These are phyloP conservation scores for Drosophila ogumai DNA, from an alignment of 1,140 invertebrate species.

Conservation along the genomic window DNA sequence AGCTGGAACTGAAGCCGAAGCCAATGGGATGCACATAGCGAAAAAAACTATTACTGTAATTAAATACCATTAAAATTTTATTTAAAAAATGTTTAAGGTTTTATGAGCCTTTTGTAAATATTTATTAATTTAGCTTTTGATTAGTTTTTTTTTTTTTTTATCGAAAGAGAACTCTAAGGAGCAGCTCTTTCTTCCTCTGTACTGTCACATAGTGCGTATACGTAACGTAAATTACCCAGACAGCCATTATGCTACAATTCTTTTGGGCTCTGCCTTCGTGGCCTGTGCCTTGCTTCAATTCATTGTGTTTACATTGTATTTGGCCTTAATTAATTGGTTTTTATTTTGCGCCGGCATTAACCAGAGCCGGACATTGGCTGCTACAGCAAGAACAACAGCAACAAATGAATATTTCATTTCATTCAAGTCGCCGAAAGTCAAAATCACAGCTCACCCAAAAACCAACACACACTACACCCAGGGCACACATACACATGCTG, in stretches of 20 bases:
- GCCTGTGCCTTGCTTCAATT: conserved; percentile 38
- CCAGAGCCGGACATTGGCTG: conserved; percentile 16
- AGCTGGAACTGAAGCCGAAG: conserved; percentile 28
- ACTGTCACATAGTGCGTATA: conserved; percentile 41
- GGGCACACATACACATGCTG: neutral
- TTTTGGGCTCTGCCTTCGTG: conserved; percentile 15
- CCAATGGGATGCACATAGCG: conserved; percentile 11
- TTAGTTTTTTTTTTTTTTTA: neutral
- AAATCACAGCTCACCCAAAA: conserved; percentile 35
- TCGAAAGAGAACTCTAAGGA: too few relatives aligned
- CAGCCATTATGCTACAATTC: conserved; percentile 61
- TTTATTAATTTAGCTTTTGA: too few relatives aligned
- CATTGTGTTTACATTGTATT: conserved; percentile 64
- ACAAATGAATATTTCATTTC: conserved; percentile 35
- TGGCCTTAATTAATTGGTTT: conserved; percentile 73
- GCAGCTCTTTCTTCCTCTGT: neutral
- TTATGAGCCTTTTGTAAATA: too few relatives aligned
- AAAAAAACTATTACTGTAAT: neutral
- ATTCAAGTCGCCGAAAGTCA: conserved; percentile 31
- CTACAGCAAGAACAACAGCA: conserved; percentile 11
- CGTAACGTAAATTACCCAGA: conserved; percentile 59
- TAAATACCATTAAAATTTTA: too few relatives aligned
- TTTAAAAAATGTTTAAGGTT: too few relatives aligned
- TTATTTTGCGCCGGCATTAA: conserved; percentile 46
- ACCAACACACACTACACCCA: neutral